Conservation (phyloP, 2,113 vertebrate genomes). For the Salminus brasiliensis region DNA sequence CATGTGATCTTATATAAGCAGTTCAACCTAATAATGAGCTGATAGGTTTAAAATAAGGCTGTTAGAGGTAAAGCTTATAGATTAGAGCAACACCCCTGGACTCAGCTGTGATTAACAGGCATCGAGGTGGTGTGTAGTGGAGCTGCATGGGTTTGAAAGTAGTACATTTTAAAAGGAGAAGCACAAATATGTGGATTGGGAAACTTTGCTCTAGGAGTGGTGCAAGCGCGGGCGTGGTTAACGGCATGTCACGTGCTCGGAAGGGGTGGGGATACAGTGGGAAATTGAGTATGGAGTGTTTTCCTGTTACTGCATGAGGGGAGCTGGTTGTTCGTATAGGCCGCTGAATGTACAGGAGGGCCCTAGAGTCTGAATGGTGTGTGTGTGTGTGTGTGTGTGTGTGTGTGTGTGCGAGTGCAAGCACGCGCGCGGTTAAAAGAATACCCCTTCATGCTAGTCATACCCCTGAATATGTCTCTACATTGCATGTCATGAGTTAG, state of each 20-base stretch:
- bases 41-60: no score
- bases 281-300: background rate
- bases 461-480: background rate
- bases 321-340: background rate
- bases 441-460: background rate
- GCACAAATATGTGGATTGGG: no score
- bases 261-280: constrained; percentile 17
- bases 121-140: no score
- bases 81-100: no score
- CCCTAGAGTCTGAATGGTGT: background rate
- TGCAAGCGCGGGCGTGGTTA: constrained; percentile 26
- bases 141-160: no score
- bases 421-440: background rate
- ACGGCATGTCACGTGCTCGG: constrained; percentile 2
- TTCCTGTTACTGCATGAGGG: background rate
- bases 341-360: background rate
- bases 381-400: background rate
- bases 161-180: no score
- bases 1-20: no score
- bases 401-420: background rate
- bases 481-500: background rate
- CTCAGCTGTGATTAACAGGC: no score
- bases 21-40: no score
- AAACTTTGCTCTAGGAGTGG: background rate
- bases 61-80: no score